These are phyloP conservation scores for Choristoneura fumiferana DNA, from an alignment of 1,140 invertebrate genomes.

Conservation along the genomic window DNA sequence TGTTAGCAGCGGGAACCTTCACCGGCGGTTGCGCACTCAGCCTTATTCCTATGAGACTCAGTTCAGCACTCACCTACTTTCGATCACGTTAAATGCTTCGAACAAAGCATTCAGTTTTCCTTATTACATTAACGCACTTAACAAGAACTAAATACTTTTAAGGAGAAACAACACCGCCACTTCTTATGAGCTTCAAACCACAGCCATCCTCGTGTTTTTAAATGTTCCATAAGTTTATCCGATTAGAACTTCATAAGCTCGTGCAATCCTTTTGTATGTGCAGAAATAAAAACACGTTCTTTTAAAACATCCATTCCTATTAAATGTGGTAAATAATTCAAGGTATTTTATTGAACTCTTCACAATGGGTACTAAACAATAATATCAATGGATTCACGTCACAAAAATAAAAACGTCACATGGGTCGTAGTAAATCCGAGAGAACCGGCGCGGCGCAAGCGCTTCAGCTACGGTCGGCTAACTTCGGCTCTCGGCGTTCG, in stretches of 20 bases:
- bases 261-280: too few species aligned
- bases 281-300: not conserved
- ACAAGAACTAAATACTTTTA: slow-evolving; percentile 4
- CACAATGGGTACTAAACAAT: slow-evolving; percentile 20
- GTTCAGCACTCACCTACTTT: slow-evolving; percentile 63
- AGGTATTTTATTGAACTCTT: not conserved
- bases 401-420: slow-evolving; percentile 24
- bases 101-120: slow-evolving; percentile 48
- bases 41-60: slow-evolving; percentile 44
- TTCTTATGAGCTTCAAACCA: not conserved
- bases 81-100: slow-evolving; percentile 51
- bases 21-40: slow-evolving; percentile 34
- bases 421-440: slow-evolving; percentile 31
- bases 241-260: not conserved
- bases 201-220: not conserved
- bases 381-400: slow-evolving; percentile 63
- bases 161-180: not conserved
- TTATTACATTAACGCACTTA: slow-evolving; percentile 23
- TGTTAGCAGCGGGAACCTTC: slow-evolving; percentile 55
- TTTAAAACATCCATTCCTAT: not conserved
- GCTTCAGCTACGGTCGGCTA: slow-evolving; percentile 44
- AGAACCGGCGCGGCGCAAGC: slow-evolving; percentile 48
- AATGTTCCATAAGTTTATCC: not conserved
- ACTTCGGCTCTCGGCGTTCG: slow-evolving; percentile 31
- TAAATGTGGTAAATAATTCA: not conserved